Evolutionary conservation across 53 echinoderm and acorn worm genomes (phyloP).

Genomic region (Hippasteria phrygiana): DNA sequence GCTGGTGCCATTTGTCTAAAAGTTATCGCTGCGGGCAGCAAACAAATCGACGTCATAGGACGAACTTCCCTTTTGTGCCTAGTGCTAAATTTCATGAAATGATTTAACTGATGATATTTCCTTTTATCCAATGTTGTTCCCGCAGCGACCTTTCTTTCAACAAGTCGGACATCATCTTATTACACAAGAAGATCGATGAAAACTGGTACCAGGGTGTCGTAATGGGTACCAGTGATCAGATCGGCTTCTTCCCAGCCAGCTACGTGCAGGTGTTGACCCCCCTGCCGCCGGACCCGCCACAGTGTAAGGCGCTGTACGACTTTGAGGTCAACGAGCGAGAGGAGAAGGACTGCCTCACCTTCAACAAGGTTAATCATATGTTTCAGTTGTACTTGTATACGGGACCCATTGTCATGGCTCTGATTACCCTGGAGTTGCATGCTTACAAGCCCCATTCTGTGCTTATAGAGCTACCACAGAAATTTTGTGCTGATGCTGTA

Average conservation of each 20-base stretch:
- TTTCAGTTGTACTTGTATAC: too few species aligned
- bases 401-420: too few species aligned
- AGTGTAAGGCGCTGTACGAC: constrained; percentile 97
- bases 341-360: constrained; percentile 93
- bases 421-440: too few species aligned
- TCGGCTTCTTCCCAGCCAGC: constrained; percentile 93
- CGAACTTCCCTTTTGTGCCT: too few species aligned
- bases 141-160: constrained; percentile 93
- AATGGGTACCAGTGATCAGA: constrained; percentile 58
- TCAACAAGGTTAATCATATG: constrained; percentile 78
- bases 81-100: too few species aligned
- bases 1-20: too few species aligned
- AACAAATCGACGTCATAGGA: too few species aligned
- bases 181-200: constrained; percentile 93
- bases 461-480: too few species aligned
- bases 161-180: constrained; percentile 87
- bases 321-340: constrained; percentile 92
- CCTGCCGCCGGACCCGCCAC: constrained; percentile 86
- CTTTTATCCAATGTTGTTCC: not conserved
- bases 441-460: too few species aligned
- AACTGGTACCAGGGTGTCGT: constrained; percentile 98
- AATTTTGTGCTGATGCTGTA: too few species aligned
- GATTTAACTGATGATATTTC: too few species aligned
- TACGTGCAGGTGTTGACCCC: constrained; percentile 89
- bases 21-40: too few species aligned